Percentiles rank a stretch among this genome's conserved stretches.
These are phyloP conservation scores for Meghimatium bilineatum DNA, from an alignment of 2,888 invertebrate species.

Conservation along the genomic window DNA sequence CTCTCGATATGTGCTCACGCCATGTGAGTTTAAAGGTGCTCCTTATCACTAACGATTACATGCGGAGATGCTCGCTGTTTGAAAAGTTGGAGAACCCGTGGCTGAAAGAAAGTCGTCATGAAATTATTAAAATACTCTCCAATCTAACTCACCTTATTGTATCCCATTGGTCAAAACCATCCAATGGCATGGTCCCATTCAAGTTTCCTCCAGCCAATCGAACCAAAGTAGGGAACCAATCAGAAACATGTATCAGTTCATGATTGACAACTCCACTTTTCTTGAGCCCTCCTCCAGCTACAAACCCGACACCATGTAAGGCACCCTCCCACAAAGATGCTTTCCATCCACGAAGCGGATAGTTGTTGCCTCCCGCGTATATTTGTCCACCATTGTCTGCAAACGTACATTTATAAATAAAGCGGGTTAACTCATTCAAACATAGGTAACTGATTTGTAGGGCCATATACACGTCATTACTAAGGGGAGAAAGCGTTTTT, in stretches of 20 bases:
- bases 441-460: too few species aligned
- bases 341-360: constrained; percentile 75
- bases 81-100: too few species aligned
- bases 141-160: constrained; percentile 65
- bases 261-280: constrained; percentile 50
- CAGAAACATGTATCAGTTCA: constrained; percentile 73
- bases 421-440: background rate
- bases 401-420: background rate
- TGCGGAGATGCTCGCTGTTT: too few species aligned
- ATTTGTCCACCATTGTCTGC: constrained; percentile 79
- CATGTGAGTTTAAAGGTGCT: too few species aligned
- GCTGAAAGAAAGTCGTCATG: too few species aligned
- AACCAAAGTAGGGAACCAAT: constrained; percentile 75
- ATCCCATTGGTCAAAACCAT: constrained; percentile 73
- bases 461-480: too few species aligned
- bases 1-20: too few species aligned
- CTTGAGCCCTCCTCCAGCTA: constrained; percentile 58
- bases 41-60: too few species aligned
- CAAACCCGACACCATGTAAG: constrained; percentile 73
- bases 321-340: constrained; percentile 75
- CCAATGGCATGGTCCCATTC: constrained; percentile 68
- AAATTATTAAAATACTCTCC: too few species aligned
- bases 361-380: constrained; percentile 73
- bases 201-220: constrained; percentile 65
- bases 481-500: too few species aligned